Conservation (phyloP, 2,113 vertebrate genomes). For the Rallus limicola region DNA sequence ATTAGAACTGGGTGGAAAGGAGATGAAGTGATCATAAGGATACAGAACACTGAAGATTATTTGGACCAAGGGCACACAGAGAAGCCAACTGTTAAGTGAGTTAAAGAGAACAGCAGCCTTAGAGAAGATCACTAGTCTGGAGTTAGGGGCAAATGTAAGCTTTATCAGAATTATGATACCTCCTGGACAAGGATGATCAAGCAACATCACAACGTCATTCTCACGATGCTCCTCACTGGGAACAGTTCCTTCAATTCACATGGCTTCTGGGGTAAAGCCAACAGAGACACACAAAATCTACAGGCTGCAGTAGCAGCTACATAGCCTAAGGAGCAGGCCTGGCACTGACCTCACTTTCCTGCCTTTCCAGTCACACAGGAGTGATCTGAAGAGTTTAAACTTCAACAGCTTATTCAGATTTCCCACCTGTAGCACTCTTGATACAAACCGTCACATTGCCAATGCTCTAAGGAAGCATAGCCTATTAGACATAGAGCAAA, state of each 20-base stretch:
- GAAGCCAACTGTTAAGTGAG: neutral
- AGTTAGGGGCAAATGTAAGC: neutral
- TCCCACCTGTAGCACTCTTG: neutral
- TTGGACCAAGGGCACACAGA: neutral
- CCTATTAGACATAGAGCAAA: neutral
- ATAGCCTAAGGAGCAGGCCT: neutral
- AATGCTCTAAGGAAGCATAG: neutral
- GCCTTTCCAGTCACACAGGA: neutral
- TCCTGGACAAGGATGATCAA: neutral
- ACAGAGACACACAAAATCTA: neutral
- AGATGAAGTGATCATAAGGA: neutral
- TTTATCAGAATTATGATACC: neutral
- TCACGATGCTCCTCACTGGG: rapidly evolving
- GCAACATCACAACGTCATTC: rapidly evolving
- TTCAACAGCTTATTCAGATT: neutral
- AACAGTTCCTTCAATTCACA: neutral
- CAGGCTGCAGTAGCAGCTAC: neutral
- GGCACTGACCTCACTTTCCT: neutral
- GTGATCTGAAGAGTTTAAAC: neutral
- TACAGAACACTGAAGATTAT: neutral
- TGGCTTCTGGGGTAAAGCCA: neutral
- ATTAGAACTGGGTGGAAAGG: neutral
- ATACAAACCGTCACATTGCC: neutral
- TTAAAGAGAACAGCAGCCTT: neutral
- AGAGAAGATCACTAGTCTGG: neutral